Percentiles rank a stretch among this genome's conserved stretches.
Conservation (phyloP, 2,797 vertebrate species). For the Phaenicophaeus curvirostris region DNA sequence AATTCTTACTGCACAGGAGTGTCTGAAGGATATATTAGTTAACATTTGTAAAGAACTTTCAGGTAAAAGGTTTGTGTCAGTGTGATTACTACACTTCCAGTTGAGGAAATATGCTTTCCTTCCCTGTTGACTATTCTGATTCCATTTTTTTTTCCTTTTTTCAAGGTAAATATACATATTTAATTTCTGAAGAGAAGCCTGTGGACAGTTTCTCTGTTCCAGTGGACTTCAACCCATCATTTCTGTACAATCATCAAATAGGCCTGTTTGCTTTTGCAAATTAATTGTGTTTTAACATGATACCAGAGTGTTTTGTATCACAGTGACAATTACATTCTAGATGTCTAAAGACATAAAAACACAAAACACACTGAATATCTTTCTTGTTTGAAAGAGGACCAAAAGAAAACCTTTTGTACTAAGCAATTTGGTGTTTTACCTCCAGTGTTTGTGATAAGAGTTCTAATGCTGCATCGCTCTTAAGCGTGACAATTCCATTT, state of each 20-base stretch:
- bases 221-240: background rate
- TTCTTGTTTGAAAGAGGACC: background rate
- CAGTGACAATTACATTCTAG: background rate
- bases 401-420: background rate
- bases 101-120: background rate
- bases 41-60: background rate
- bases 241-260: background rate
- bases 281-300: background rate
- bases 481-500: conserved; percentile 75
- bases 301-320: background rate
- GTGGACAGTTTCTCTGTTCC: background rate
- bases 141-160: background rate
- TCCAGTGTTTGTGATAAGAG: conserved; percentile 63
- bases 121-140: background rate
- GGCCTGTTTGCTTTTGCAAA: background rate
- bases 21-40: background rate
- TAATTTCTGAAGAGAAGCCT: background rate
- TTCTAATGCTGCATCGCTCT: conserved; percentile 68
- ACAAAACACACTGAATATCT: background rate
- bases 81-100: background rate
- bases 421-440: conserved; percentile 29
- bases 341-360: background rate
- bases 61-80: conserved; percentile 11
- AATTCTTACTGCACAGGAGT: background rate
- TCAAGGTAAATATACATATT: background rate